Base-by-base conservation (phyloP, 2,888 invertebrate genomes). In the Eupithecia pulchellata region DNA sequence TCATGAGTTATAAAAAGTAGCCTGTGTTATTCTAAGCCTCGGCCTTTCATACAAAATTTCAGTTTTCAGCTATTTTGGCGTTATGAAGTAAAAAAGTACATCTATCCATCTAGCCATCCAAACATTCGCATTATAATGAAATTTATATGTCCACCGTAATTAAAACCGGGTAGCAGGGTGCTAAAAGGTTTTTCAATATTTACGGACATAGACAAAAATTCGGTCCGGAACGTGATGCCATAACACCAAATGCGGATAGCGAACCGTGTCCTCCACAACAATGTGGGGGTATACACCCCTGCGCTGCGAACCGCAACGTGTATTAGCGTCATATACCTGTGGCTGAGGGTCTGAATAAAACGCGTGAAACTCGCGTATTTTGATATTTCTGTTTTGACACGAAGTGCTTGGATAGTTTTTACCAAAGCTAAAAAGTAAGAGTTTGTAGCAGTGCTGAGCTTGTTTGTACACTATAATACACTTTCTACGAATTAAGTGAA, bases 201-300 rank as follows among this genome's bases (percentile, higher is more conserved):
- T 52, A 4, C 25, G 13, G 25, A 52, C 52, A 52, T 47, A 20
- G 1, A 47, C 32, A 17, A 60, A 60, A 60, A 9, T 32, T 32
- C n/a, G 4, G 58, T 30, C n/a, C 14, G 58, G 20, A 60, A 60
- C 58, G 58, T 60, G 32, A 60, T 32, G 58, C 32, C 58, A 30
- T 58, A n/a, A 60, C 20, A 60, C 58, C 20, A 17, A 58, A 30
- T 30, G 20, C 4, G 20, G 57, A 32, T 30, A 60, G n/a, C 32
- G 58, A 60, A 30, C 30, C 58, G 58, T 20, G 9, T 29, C 58
- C 58, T n/a, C 58, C 58, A 30, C 30, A 52, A 25, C 52, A 52
- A 52, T 17, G 58, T 60, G 32, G 30, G 32, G 32, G 58, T 20
- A 52, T 20, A 13, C 13, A 52, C 20, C 52, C 25, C 25, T 25